phyloP scores from a whole-genome alignment of 2,113 vertebrate species.

The Gallinago paraguaiae region DNA sequence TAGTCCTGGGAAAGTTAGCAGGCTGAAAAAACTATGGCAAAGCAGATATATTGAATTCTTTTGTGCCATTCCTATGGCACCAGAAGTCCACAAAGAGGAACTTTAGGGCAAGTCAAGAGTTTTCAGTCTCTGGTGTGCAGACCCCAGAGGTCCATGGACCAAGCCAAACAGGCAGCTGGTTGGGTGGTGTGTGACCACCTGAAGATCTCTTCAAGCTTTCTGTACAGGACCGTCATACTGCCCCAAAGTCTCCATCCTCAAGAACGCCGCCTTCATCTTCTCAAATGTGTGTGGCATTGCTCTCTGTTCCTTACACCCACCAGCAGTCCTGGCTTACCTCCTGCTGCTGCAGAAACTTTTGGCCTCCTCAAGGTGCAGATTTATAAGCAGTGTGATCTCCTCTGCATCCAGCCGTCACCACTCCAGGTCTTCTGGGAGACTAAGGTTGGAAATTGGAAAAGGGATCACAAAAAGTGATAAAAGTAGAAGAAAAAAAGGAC shows the following conservation, averaged over 20 bases:
- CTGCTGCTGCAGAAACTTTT: constrained; percentile 62
- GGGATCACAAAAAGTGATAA: constrained; percentile 61
- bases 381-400: constrained; percentile 55
- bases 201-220: constrained; percentile 26
- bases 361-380: constrained; percentile 58
- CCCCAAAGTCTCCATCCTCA: constrained; percentile 24
- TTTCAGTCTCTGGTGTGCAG: constrained; percentile 7
- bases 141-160: background rate
- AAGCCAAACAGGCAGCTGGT: background rate
- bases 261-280: constrained; percentile 3
- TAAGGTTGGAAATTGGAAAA: constrained; percentile 73
- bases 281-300: background rate
- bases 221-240: background rate
- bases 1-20: constrained; percentile 58
- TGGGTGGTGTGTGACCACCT: background rate
- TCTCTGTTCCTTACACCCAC: constrained; percentile 27
- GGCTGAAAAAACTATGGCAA: background rate
- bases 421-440: constrained; percentile 63
- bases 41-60: background rate
- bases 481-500: constrained; percentile 44
- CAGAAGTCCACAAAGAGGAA: constrained; percentile 30
- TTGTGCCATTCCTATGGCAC: background rate
- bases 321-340: constrained; percentile 65
- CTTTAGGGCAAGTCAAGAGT: background rate
- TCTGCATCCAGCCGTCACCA: constrained; percentile 56